Evolutionary conservation across 2,888 invertebrate genomes (phyloP).

Genomic region (Myathropa florea): DNA sequence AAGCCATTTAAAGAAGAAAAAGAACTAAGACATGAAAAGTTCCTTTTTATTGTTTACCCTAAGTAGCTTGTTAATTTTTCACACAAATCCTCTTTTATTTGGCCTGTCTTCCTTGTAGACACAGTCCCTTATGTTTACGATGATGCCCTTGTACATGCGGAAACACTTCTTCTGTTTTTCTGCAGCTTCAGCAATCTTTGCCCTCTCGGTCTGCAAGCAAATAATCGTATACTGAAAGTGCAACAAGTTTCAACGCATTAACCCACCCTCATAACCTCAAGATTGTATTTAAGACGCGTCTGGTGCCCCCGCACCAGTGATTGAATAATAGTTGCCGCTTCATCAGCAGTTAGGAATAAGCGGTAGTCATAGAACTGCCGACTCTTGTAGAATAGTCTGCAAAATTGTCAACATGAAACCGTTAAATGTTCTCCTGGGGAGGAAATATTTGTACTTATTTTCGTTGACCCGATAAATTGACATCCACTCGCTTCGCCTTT

Average conservation of each 20-base stretch:
- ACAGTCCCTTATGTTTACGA: background rate
- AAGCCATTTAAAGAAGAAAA: no score
- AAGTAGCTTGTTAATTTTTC: background rate
- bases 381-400: background rate
- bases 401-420: background rate
- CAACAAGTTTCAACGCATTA: background rate
- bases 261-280: background rate
- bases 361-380: slow-evolving; percentile 3
- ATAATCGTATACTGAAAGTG: background rate
- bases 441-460: no score
- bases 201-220: slow-evolving; percentile 6
- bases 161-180: slow-evolving; percentile 7
- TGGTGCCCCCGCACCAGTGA: slow-evolving; percentile 16
- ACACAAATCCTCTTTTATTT: background rate
- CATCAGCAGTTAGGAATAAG: slow-evolving; percentile 9
- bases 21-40: no score
- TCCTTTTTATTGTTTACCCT: background rate
- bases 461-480: slow-evolving; percentile 17
- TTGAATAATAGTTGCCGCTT: slow-evolving; percentile 30
- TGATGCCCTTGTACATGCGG: background rate
- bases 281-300: background rate
- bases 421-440: no score
- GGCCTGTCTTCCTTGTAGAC: background rate
- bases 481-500: background rate
- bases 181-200: background rate